A percentile compares a stretch with the other conserved stretches of the same genome.
phyloP scores from a whole-genome alignment of 2,888 invertebrate genomes.

The Drosophila flavopinicola region DNA sequence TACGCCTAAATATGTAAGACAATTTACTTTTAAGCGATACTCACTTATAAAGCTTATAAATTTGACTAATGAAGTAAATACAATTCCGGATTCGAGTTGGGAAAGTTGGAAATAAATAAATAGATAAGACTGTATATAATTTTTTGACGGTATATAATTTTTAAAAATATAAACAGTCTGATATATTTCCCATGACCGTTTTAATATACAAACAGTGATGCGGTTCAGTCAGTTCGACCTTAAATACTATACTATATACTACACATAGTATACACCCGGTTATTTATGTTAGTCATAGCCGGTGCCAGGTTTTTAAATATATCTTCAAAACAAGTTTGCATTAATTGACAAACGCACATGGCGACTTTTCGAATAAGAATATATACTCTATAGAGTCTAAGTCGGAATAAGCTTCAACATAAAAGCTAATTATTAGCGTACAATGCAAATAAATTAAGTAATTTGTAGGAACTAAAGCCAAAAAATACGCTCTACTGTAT shows the following conservation, averaged over 20 bases:
- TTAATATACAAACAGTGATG: too few species aligned
- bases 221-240: neutral
- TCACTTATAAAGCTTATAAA: too few species aligned
- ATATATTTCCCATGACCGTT: too few species aligned
- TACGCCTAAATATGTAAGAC: too few species aligned
- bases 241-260: too few species aligned
- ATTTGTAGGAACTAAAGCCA: slow-evolving; percentile 17
- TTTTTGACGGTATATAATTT: neutral
- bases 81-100: too few species aligned
- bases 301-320: neutral
- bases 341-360: neutral
- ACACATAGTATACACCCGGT: neutral
- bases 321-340: slow-evolving; percentile 3
- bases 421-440: slow-evolving; percentile 32
- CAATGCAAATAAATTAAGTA: slow-evolving; percentile 29
- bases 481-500: slow-evolving; percentile 5
- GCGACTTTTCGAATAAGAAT: neutral
- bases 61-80: too few species aligned
- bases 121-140: too few species aligned
- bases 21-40: too few species aligned
- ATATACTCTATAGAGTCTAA: neutral
- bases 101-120: too few species aligned
- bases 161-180: too few species aligned
- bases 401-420: neutral
- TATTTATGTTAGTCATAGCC: slow-evolving; percentile 4